Percentiles rank a stretch among this genome's conserved stretches.
Conservation (phyloP, 2,113 vertebrate species). For the Sinosuthora webbiana region DNA sequence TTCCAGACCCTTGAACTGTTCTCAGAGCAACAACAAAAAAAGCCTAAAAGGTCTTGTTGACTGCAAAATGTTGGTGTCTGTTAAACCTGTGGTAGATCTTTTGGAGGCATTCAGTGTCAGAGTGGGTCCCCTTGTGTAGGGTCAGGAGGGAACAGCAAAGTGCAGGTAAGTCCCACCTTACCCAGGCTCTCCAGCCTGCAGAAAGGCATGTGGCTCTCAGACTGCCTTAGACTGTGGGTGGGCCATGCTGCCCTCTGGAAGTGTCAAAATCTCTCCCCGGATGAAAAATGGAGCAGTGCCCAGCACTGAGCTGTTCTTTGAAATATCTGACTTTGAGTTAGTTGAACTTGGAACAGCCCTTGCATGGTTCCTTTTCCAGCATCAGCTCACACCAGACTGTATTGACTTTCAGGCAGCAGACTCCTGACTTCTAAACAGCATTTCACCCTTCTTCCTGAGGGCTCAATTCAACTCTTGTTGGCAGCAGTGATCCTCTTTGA, state of each 20-base stretch:
- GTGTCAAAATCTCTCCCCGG: conserved; percentile 18
- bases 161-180: neutral
- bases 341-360: conserved; percentile 12
- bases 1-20: neutral
- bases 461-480: neutral
- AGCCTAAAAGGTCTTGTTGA: neutral
- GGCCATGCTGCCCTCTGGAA: neutral
- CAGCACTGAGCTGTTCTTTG: conserved; percentile 33
- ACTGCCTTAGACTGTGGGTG: conserved; percentile 14
- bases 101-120: neutral
- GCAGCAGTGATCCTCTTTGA: neutral
- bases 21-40: neutral
- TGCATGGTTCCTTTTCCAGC: neutral
- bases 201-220: neutral
- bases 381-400: neutral
- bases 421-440: neutral
- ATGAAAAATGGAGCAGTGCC: conserved; percentile 30
- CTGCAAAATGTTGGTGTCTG: neutral
- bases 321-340: conserved; percentile 39
- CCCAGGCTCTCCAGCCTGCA: neutral
- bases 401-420: conserved; percentile 10
- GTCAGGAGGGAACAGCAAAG: neutral
- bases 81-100: neutral
- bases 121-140: rapidly evolving
- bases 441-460: neutral